Evolutionary conservation across 2,888 invertebrate species (phyloP).

Genomic region (Invenusta paracnida): DNA sequence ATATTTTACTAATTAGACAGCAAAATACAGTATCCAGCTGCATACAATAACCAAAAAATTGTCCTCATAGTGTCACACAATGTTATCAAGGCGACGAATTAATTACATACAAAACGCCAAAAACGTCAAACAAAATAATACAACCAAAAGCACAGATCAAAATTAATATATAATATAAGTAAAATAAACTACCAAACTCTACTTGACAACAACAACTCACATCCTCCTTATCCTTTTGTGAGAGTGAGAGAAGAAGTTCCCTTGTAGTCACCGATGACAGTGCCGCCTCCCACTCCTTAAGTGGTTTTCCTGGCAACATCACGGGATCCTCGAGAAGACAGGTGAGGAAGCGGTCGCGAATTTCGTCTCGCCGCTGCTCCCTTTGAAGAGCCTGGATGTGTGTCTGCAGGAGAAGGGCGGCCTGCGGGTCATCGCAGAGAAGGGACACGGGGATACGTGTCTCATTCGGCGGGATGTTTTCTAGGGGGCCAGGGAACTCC

Average conservation of each 20-base stretch:
- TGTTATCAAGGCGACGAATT: too few species aligned
- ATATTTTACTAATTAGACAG: too few species aligned
- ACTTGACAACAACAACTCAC: not conserved
- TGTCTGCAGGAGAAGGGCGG: not conserved
- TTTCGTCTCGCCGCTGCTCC: not conserved
- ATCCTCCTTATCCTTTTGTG: not conserved
- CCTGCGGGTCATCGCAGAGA: not conserved
- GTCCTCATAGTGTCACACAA: too few species aligned
- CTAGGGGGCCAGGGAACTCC: not conserved
- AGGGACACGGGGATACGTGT: not conserved
- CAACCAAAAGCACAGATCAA: too few species aligned
- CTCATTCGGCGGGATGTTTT: not conserved
- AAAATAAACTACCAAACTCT: too few species aligned
- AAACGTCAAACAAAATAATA: too few species aligned
- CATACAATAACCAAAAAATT: too few species aligned
- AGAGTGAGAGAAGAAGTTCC: not conserved
- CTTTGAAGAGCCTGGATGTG: not conserved
- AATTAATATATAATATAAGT: too few species aligned
- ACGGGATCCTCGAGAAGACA: not conserved
- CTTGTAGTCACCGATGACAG: too few species aligned
- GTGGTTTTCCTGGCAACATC: not conserved
- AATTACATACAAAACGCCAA: too few species aligned
- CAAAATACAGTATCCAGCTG: too few species aligned
- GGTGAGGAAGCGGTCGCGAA: not conserved
- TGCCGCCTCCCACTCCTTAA: too few species aligned